Percentiles rank a stretch among this genome's conserved stretches.
Evolutionary conservation across 2,113 vertebrate genomes (phyloP).

Genomic region (Emydura subglobosa): DNA sequence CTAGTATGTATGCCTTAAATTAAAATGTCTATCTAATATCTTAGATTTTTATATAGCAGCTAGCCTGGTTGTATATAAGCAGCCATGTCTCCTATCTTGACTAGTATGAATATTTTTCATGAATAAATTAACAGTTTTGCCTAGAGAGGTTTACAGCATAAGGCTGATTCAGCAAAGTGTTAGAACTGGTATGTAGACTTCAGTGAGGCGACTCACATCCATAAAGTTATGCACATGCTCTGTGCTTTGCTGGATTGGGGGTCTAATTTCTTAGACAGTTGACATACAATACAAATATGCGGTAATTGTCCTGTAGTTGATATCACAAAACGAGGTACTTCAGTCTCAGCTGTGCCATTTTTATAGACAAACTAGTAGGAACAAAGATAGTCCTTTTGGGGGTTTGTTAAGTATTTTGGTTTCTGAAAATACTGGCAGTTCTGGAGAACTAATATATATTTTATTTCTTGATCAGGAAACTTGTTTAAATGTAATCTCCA

Average conservation of each 20-base stretch:
- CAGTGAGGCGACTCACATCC: background rate
- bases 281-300: background rate
- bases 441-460: background rate
- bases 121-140: background rate
- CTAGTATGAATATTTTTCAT: background rate
- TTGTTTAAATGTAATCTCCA: background rate
- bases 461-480: background rate
- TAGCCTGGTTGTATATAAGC: background rate
- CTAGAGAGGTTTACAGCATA: background rate
- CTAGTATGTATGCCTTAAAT: background rate
- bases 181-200: background rate
- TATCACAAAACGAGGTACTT: background rate
- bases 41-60: background rate
- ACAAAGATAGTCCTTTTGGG: background rate
- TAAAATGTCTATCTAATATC: background rate
- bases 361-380: background rate
- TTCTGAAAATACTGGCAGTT: background rate
- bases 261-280: background rate
- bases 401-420: background rate
- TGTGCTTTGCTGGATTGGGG: background rate
- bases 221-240: background rate
- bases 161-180: background rate
- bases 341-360: background rate
- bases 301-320: background rate
- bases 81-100: background rate